Evolutionary conservation across 2,888 invertebrate species (phyloP).

Genomic region (Tetranychus truncatus): DNA sequence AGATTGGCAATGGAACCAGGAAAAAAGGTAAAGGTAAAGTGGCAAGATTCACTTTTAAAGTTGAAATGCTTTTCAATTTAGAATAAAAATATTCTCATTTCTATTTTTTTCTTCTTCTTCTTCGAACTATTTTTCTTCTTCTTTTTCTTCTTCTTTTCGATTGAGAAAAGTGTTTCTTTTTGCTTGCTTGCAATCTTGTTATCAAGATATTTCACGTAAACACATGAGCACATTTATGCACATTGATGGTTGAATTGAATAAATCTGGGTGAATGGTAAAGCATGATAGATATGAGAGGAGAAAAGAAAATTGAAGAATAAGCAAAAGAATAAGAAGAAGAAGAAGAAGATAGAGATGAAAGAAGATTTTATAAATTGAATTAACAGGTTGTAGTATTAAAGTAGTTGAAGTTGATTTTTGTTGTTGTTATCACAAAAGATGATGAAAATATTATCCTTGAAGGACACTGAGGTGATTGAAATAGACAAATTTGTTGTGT

Average conservation of each 20-base stretch:
- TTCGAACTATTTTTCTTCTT: no score
- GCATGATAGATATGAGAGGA: not conserved
- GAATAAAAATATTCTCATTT: no score
- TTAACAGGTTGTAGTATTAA: not conserved
- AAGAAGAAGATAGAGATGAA: not conserved
- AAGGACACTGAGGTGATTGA: not conserved
- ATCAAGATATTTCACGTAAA: no score
- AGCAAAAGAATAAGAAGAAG: not conserved
- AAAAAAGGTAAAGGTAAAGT: not conserved
- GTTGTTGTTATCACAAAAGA: not conserved
- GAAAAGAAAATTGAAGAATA: not conserved
- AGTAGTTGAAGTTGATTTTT: not conserved
- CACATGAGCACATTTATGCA: not conserved
- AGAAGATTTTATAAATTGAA: not conserved
- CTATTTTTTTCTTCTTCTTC: no score
- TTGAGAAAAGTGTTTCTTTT: no score
- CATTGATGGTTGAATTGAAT: not conserved
- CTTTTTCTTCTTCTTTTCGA: no score
- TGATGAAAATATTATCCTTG: not conserved
- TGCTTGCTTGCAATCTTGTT: no score
- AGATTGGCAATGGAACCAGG: not conserved
- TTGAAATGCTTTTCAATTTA: no score
- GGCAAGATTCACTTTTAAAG: no score
- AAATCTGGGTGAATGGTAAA: not conserved
- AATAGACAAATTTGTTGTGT: no score